Evolutionary conservation across 2,888 invertebrate genomes (phyloP).

Genomic region (Liopterus haemorrhoidalis): DNA sequence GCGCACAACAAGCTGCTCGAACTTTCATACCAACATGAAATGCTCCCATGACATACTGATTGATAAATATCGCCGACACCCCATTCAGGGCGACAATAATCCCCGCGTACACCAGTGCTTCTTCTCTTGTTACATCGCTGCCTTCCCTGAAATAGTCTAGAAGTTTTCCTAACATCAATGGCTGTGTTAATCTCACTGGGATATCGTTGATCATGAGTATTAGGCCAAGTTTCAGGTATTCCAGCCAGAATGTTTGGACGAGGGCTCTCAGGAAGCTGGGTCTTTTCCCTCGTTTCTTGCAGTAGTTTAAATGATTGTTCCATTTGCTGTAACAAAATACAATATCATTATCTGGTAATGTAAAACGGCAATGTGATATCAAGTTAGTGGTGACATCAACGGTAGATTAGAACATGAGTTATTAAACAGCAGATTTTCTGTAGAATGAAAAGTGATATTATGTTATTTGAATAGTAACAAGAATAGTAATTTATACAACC

Average conservation of each 20-base stretch:
- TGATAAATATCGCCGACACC: conserved; percentile 55
- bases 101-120: conserved; percentile 59
- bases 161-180: conserved; percentile 59
- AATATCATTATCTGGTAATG: no score
- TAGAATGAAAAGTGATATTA: no score
- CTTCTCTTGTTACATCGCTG: conserved; percentile 47
- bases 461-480: no score
- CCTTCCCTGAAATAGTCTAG: conserved; percentile 60
- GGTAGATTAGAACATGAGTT: conserved; percentile 7
- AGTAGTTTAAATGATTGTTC: conserved; percentile 56
- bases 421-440: neutral
- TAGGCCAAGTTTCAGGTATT: conserved; percentile 57
- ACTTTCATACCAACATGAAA: conserved; percentile 76
- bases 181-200: conserved; percentile 57
- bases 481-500: no score
- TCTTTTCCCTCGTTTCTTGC: conserved; percentile 51
- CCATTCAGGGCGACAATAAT: conserved; percentile 53
- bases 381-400: conserved; percentile 12
- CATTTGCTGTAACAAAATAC: conserved; percentile 55
- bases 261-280: conserved; percentile 62
- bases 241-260: conserved; percentile 61
- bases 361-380: conserved; percentile 14
- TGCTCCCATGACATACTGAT: conserved; percentile 61
- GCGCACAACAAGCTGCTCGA: conserved; percentile 72
- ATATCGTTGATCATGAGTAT: conserved; percentile 56